phyloP scores from a whole-genome alignment of 2,797 vertebrate species.

The Anguilla marmorata region DNA sequence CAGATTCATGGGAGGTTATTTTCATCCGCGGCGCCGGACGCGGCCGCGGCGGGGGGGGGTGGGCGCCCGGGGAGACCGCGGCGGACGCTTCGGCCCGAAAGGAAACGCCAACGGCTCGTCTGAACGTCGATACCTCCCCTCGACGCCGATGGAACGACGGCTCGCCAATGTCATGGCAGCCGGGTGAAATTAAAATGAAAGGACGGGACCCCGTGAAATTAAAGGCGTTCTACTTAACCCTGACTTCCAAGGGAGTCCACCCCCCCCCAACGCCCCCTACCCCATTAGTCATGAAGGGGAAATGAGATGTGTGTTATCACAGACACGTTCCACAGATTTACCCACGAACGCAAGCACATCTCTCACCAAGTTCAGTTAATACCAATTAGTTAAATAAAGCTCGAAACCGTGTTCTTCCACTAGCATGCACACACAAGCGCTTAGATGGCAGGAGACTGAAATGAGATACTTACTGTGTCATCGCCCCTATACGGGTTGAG shows the following conservation, averaged over 20 bases:
- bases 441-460: neutral
- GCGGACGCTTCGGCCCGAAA: neutral
- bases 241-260: neutral
- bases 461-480: slow-evolving; percentile 91
- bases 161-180: neutral
- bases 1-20: slow-evolving; percentile 12
- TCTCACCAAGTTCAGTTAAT: slow-evolving; percentile 18
- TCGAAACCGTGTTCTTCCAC: neutral
- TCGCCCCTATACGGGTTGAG: slow-evolving; percentile 98
- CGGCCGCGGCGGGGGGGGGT: too few relatives aligned
- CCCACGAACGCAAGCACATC: neutral
- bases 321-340: neutral
- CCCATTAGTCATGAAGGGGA: neutral
- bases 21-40: neutral
- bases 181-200: neutral
- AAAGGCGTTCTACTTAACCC: neutral
- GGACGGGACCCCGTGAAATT: neutral
- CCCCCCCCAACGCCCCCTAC: too few relatives aligned
- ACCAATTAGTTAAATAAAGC: slow-evolving; percentile 10
- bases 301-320: neutral
- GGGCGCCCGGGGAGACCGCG: neutral
- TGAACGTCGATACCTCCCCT: too few relatives aligned
- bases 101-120: neutral
- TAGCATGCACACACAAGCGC: slow-evolving; percentile 31
- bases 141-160: neutral